Percentiles rank a stretch among this genome's conserved stretches.
phyloP scores from a whole-genome alignment of 2,113 vertebrate genomes.

The Perca schrenkii region DNA sequence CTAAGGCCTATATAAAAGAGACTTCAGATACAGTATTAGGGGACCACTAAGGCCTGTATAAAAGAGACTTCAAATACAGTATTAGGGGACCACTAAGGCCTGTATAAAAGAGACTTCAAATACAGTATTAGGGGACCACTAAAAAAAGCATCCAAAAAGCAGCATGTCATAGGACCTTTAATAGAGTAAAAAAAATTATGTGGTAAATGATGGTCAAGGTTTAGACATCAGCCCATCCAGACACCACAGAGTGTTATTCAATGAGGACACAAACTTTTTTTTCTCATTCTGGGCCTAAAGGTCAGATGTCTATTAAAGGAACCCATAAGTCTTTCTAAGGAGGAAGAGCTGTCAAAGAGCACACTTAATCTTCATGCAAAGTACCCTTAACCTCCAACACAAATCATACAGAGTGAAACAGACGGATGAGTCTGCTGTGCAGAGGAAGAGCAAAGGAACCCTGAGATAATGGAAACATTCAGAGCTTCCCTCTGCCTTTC shows the following conservation, averaged over 20 bases:
- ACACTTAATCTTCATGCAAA: constrained; percentile 74
- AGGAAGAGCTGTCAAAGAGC: constrained; percentile 60
- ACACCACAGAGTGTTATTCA: background rate
- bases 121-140: no score
- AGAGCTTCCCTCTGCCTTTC: background rate
- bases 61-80: no score
- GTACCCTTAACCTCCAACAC: constrained; percentile 65
- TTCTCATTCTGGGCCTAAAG: constrained; percentile 62
- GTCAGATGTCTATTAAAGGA: constrained; percentile 66
- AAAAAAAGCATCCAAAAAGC: no score
- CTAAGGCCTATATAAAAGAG: no score
- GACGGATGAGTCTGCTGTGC: constrained; percentile 45
- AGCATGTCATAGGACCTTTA: background rate
- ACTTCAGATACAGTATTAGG: no score
- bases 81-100: no score
- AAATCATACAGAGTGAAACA: constrained; percentile 50
- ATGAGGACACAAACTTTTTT: constrained; percentile 49
- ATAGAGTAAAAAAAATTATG: no score
- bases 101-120: no score
- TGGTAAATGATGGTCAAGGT: constrained; percentile 9
- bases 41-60: no score
- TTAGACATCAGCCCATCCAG: constrained; percentile 10
- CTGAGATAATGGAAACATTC: constrained; percentile 41
- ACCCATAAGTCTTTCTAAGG: constrained; percentile 61
- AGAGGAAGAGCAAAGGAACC: constrained; percentile 28